Conservation (phyloP, 2,113 vertebrate species). For the Aphyosemion australe region DNA sequence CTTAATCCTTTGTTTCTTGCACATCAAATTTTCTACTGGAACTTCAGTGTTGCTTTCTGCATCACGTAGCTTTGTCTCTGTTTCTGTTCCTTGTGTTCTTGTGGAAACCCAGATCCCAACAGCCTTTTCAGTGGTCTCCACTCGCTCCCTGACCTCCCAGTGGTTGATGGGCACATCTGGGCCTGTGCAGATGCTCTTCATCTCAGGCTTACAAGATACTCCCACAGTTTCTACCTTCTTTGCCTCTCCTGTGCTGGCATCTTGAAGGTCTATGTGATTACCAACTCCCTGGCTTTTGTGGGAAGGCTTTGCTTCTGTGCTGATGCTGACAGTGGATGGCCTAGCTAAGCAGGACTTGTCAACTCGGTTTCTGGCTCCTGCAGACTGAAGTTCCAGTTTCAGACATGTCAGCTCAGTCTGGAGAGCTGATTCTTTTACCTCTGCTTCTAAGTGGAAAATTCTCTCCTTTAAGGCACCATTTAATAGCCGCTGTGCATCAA, state of each 20-base stretch:
- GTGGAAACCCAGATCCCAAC: conserved; percentile 68
- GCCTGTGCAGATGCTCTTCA: conserved; percentile 69
- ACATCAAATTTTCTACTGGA: background rate
- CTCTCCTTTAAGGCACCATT: conserved; percentile 87
- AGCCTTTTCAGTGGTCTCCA: conserved; percentile 77
- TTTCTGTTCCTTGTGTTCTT: conserved; percentile 74
- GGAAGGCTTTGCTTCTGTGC: conserved; percentile 75
- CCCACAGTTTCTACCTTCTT: conserved; percentile 74
- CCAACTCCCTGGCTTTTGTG: conserved; percentile 85
- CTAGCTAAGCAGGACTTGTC: conserved; percentile 83
- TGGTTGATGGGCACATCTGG: conserved; percentile 82
- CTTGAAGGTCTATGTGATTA: conserved; percentile 72
- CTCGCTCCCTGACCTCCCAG: conserved; percentile 85
- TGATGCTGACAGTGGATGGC: conserved; percentile 74
- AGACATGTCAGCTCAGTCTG: conserved; percentile 91
- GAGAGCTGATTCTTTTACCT: conserved; percentile 90
- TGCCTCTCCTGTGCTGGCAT: conserved; percentile 79
- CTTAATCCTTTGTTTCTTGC: conserved; percentile 34
- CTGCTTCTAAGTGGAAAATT: conserved; percentile 87
- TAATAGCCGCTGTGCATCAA: conserved; percentile 88
- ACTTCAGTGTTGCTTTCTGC: conserved; percentile 82
- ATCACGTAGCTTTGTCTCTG: conserved; percentile 73
- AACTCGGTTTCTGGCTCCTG: conserved; percentile 84
- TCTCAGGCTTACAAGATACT: conserved; percentile 74
- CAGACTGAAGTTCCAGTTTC: conserved; percentile 88